Evolutionary conservation across 2,888 invertebrate species (phyloP).

Genomic region (Carpatolechia fugitivella): DNA sequence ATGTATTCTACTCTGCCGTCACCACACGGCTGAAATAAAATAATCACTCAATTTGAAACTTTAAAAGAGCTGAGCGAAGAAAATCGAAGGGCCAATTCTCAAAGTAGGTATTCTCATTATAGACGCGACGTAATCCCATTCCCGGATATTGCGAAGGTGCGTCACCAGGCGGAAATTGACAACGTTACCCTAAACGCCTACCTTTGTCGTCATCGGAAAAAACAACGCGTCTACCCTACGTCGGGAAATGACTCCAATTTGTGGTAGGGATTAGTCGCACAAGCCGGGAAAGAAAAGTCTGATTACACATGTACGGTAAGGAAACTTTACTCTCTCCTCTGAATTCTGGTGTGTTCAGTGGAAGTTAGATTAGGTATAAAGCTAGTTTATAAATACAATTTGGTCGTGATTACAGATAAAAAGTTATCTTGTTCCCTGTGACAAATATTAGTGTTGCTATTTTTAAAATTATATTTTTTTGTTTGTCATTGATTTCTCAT

Average conservation of each 20-base stretch:
- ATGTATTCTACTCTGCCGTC: no score
- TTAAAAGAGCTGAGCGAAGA: no score
- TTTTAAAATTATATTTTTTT: no score
- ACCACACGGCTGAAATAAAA: no score
- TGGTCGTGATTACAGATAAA: no score
- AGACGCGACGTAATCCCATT: background rate
- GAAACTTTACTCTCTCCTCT: background rate
- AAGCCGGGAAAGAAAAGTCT: background rate
- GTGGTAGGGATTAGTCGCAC: slow-evolving; percentile 2
- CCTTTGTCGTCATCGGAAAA: slow-evolving; percentile 13
- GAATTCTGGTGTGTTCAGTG: no score
- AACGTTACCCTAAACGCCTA: slow-evolving; percentile 20
- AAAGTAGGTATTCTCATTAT: background rate
- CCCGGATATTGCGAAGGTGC: background rate
- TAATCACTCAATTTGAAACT: no score
- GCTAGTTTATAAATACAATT: no score
- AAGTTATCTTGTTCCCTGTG: no score
- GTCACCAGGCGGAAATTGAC: slow-evolving; percentile 30
- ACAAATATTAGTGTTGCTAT: no score
- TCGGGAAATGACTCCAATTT: slow-evolving; percentile 16
- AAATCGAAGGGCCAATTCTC: background rate
- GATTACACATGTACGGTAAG: background rate
- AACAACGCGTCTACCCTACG: slow-evolving; percentile 14
- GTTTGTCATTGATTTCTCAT: no score
- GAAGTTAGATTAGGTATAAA: no score